Percentiles rank a stretch among this genome's conserved stretches.
Evolutionary conservation across 1,140 invertebrate species (phyloP).

Genomic region (Charaxes varanes): DNA sequence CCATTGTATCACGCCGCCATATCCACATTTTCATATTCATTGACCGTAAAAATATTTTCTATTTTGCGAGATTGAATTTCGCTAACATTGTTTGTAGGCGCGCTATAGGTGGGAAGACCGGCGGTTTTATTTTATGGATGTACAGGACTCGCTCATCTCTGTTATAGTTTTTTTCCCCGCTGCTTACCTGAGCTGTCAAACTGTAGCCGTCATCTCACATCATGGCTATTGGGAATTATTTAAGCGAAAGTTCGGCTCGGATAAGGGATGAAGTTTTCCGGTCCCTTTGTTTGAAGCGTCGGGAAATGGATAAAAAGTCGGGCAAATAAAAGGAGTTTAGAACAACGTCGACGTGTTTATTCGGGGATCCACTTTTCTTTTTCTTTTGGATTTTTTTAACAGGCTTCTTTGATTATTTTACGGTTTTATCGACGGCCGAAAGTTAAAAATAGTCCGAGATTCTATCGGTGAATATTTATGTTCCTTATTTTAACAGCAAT

Average conservation of each 20-base stretch:
- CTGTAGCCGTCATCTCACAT: slow-evolving; percentile 21
- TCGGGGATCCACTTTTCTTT: not conserved
- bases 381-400: not conserved
- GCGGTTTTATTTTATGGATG: slow-evolving; percentile 49
- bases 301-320: slow-evolving; percentile 3
- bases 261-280: slow-evolving; percentile 17
- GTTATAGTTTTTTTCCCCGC: slow-evolving; percentile 22
- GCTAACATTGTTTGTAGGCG: slow-evolving; percentile 66
- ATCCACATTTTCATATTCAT: slow-evolving; percentile 68
- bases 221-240: slow-evolving; percentile 20
- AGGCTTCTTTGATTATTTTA: no score
- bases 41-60: slow-evolving; percentile 72
- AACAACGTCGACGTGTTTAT: not conserved
- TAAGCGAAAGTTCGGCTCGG: slow-evolving; percentile 15
- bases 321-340: slow-evolving; percentile 1
- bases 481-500: no score
- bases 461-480: no score
- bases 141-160: slow-evolving; percentile 23
- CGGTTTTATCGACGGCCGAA: no score
- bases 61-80: slow-evolving; percentile 70
- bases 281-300: slow-evolving; percentile 11
- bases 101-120: slow-evolving; percentile 46
- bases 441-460: no score
- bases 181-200: slow-evolving; percentile 21
- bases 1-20: slow-evolving; percentile 41